Conservation (phyloP, 2,888 invertebrate species). For the Melinaea menophilus region DNA sequence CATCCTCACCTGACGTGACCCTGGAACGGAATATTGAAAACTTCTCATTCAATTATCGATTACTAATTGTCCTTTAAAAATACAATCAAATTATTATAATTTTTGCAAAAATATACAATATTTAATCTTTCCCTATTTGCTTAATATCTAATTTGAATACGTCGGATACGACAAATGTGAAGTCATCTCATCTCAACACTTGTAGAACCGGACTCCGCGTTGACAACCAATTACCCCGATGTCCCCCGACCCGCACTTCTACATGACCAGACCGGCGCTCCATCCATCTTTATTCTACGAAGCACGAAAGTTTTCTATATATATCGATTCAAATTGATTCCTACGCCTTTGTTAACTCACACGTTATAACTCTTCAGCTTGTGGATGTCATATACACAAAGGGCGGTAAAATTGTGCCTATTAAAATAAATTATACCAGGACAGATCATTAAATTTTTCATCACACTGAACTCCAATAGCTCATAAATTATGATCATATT, state of each 20-base stretch:
- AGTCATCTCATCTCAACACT: slow-evolving; percentile 26
- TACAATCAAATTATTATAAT: no score
- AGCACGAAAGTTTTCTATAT: slow-evolving; percentile 52
- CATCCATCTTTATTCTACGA: slow-evolving; percentile 73
- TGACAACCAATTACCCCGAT: slow-evolving; percentile 74
- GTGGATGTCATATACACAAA: slow-evolving; percentile 54
- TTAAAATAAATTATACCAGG: slow-evolving; percentile 50
- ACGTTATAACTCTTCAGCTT: slow-evolving; percentile 39
- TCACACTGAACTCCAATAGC: slow-evolving; percentile 34
- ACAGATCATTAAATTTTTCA: slow-evolving; percentile 47
- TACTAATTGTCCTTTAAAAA: neutral
- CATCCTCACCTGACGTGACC: slow-evolving; percentile 40
- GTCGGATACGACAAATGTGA: slow-evolving; percentile 13
- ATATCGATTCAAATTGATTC: slow-evolving; percentile 47
- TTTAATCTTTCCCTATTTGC: no score
- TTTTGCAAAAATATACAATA: no score
- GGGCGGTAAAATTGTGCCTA: slow-evolving; percentile 48
- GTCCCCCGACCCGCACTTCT: slow-evolving; percentile 55
- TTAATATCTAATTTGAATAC: neutral
- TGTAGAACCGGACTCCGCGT: slow-evolving; percentile 57
- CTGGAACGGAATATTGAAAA: slow-evolving; percentile 24
- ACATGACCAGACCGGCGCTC: slow-evolving; percentile 24
- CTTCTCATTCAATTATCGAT: slow-evolving; percentile 4
- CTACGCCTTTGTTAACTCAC: slow-evolving; percentile 14
- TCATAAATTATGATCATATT: slow-evolving; percentile 32